Conservation (phyloP, 2,888 invertebrate species). For the Pyrrhia umbra region DNA sequence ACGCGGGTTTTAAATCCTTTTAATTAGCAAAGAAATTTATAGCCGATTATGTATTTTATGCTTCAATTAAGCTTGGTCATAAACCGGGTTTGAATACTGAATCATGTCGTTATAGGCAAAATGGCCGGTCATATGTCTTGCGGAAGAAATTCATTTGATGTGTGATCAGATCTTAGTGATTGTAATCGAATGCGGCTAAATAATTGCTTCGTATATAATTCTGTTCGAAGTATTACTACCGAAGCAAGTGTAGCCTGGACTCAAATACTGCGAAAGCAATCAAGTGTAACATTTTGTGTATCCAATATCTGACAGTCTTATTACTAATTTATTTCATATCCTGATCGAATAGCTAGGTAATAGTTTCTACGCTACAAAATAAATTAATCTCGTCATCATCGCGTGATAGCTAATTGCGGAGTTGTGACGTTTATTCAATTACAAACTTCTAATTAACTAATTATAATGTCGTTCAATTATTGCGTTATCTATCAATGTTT, state of each 20-base stretch:
- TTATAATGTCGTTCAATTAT: conserved; percentile 30
- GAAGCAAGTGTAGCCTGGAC: conserved; percentile 1
- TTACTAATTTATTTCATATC: conserved; percentile 18
- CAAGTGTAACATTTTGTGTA: conserved; percentile 24
- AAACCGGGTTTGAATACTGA: conserved; percentile 33
- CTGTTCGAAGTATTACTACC: conserved; percentile 4
- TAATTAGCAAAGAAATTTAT: conserved; percentile 30
- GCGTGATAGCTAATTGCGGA: conserved; percentile 44
- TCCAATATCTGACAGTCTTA: conserved; percentile 5
- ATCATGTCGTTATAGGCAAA: conserved; percentile 19
- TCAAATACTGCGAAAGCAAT: conserved; percentile 42
- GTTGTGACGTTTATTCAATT: conserved; percentile 24
- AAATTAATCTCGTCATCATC: conserved; percentile 24
- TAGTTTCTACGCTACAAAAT: conserved; percentile 1
- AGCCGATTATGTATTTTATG: conserved; percentile 43
- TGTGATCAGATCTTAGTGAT: neutral
- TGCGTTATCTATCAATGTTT: conserved; percentile 25
- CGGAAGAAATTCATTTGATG: conserved; percentile 4
- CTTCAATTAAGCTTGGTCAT: conserved; percentile 38
- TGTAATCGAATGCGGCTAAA: conserved; percentile 2
- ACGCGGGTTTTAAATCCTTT: conserved; percentile 16
- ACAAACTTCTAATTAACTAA: conserved; percentile 30
- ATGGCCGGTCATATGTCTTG: neutral
- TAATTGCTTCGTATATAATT: neutral
- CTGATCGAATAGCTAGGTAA: conserved; percentile 8